phyloP scores from a whole-genome alignment of 2,797 vertebrate genomes.

The Mycteria americana region DNA sequence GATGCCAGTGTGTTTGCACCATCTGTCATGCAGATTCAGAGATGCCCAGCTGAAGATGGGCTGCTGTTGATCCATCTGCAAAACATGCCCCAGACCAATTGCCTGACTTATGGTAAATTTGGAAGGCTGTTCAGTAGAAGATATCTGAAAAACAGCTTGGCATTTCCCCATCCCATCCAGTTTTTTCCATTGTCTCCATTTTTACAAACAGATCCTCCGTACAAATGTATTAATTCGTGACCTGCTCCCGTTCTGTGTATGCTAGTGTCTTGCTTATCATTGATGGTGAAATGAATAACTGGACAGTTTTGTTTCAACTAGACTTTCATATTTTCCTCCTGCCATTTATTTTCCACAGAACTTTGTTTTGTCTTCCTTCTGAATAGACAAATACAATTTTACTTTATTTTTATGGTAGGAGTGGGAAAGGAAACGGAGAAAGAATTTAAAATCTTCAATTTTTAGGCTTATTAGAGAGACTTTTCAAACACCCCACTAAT shows the following conservation, averaged over 20 bases:
- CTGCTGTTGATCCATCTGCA: conserved; percentile 51
- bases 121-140: neutral
- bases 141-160: neutral
- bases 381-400: neutral
- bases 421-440: neutral
- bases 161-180: neutral
- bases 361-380: neutral
- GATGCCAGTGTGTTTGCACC: conserved; percentile 26
- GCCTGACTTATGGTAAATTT: conserved; percentile 17
- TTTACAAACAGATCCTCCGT: neutral
- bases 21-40: conserved; percentile 56
- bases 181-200: neutral
- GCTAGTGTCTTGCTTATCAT: neutral
- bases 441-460: neutral
- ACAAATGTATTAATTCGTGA: neutral
- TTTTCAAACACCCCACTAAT: neutral
- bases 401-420: neutral
- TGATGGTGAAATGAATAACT: neutral
- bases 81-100: conserved; percentile 8
- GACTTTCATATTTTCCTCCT: neutral
- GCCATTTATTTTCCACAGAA: neutral
- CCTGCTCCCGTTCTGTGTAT: neutral
- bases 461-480: neutral
- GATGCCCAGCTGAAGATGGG: conserved; percentile 38
- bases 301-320: neutral